These are phyloP conservation scores for Balaeniceps rex DNA, from an alignment of 2,113 vertebrate genomes.

Conservation along the genomic window DNA sequence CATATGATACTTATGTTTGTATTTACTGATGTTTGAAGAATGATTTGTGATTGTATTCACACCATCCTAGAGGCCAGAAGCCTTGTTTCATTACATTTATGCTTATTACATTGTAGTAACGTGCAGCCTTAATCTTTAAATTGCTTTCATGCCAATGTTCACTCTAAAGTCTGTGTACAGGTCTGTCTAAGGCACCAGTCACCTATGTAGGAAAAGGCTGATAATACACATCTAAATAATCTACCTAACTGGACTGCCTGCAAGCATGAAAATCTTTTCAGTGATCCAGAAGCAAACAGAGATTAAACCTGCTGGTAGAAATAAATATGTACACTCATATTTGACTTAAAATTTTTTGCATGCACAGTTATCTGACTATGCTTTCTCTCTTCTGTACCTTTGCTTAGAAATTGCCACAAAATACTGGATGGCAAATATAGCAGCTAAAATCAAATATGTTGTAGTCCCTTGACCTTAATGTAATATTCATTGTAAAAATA, in stretches of 20 bases:
- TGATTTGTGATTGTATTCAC: not conserved
- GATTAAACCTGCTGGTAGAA: not conserved
- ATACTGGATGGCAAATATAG: not conserved
- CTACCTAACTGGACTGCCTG: not conserved
- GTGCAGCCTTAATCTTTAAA: not conserved
- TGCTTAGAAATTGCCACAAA: not conserved
- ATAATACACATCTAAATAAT: not conserved
- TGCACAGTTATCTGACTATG: not conserved
- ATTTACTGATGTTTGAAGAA: not conserved
- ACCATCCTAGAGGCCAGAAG: not conserved
- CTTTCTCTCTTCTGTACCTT: not conserved
- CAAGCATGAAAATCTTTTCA: not conserved
- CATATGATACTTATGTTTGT: not conserved
- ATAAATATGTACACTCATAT: not conserved
- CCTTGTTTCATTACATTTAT: not conserved
- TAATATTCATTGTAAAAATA: not conserved
- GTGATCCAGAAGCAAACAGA: not conserved
- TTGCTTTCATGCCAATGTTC: not conserved
- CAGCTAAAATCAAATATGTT: not conserved
- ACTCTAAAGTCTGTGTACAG: not conserved
- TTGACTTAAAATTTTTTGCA: not conserved
- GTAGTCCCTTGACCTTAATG: not conserved
- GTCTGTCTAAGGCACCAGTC: not conserved
- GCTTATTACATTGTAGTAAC: not conserved
- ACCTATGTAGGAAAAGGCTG: not conserved